Base-by-base conservation (phyloP, 2,888 invertebrate species). In the Acanthoscelides obtectus region DNA sequence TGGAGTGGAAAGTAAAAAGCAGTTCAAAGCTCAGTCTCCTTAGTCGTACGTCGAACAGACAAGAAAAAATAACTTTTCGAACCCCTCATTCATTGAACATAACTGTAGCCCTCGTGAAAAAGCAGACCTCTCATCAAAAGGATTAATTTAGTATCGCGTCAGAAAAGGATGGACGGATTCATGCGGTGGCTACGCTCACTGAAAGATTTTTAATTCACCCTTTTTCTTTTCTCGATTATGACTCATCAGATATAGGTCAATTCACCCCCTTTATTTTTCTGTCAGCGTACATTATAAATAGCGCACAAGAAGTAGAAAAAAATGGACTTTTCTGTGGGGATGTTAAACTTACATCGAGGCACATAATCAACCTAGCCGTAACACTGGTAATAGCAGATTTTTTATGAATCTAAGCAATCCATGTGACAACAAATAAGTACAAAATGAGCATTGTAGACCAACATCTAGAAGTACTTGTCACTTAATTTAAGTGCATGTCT, bases 191-290 rank as follows among this genome's bases (percentile, higher is more conserved):
- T 45, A 45, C 45, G 17, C 45, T 45, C 5, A 22, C 68, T 45
- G 45, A 45, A 45, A 6, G 71, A 64, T 76, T 74, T 76, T 76
- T 73, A 70, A 75, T 74, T 76, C 75, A 75, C 78, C 79, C 79
- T 74, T 75, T 77, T 77, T 73, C 70, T 75, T 75, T 75, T 72
- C 66, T 70, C 67, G 66, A 71, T 75, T 77, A 75, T 80, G 80
- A 80, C 75, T 80, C 80, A 80, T 79, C 76, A 76, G 75, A 79
- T 81, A 75, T 81, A 80, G 81, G 80, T 81, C 81, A 81, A 79
- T 79, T 78, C 74, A 78, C 77, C 79, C 79, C 77, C 77, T 79
- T 75, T 73, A 75, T 73, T 78, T 77, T 76, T 80, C 77, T 76
- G 77, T 80, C 79, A 78, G 79, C 77, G 69, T 45, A 12, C 45